Evolutionary conservation across 2,888 invertebrate genomes (phyloP).

Genomic region (Parasteatoda lunata): DNA sequence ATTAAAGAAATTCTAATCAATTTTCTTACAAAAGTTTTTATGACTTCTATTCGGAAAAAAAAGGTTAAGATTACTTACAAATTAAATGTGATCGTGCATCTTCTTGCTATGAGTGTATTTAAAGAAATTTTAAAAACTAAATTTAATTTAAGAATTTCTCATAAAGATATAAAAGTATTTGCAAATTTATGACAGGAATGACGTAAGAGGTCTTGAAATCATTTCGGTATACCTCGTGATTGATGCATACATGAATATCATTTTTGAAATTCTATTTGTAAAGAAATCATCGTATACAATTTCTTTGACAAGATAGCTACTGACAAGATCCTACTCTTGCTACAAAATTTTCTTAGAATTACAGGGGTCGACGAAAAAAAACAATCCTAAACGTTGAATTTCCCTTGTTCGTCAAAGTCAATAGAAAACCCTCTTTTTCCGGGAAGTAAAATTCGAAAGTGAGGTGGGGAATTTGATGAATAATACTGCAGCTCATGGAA

Average conservation of each 20-base stretch:
- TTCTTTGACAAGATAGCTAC: slow-evolving; percentile 46
- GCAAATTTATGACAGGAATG: too few species aligned
- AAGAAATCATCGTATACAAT: slow-evolving; percentile 38
- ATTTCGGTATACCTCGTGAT: too few species aligned
- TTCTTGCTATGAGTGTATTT: too few species aligned
- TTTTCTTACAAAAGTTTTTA: too few species aligned
- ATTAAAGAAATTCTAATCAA: too few species aligned
- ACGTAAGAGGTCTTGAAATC: too few species aligned
- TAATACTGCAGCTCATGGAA: slow-evolving; percentile 6
- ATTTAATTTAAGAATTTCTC: too few species aligned
- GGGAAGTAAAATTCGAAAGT: slow-evolving; percentile 42
- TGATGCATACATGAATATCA: slow-evolving; percentile 4
- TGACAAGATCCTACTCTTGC: slow-evolving; percentile 41
- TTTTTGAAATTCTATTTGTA: slow-evolving; percentile 53
- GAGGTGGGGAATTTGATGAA: slow-evolving; percentile 6
- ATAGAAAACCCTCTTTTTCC: slow-evolving; percentile 39
- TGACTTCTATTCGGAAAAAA: too few species aligned
- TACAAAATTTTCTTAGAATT: slow-evolving; percentile 29
- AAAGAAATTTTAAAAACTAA: too few species aligned
- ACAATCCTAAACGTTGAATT: slow-evolving; percentile 54
- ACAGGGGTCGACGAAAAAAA: slow-evolving; percentile 31
- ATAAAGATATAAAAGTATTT: too few species aligned
- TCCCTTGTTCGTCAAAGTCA: slow-evolving; percentile 30
- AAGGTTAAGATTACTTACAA: too few species aligned
- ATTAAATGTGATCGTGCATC: too few species aligned